Evolutionary conservation across 2,113 vertebrate species (phyloP), one percentile per base, ranked within the genome.

Genomic region (Peromyscus polionotus): DNA sequence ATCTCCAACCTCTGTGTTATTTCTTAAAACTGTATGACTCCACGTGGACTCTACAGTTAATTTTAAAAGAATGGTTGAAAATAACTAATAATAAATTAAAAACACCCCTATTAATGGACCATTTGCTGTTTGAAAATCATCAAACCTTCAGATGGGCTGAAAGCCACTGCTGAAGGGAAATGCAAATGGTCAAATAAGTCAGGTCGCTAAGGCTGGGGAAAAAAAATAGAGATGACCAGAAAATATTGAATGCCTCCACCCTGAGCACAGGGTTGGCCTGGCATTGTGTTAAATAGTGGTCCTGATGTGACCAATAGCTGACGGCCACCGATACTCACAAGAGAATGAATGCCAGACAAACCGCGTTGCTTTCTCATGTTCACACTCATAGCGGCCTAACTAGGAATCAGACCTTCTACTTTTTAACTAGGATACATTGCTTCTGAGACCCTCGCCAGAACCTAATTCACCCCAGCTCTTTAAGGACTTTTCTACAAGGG

Each of bases 21-120:
- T 92, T 94, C 54, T 88, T 91, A 94, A 22, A 86, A 31, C 5
- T 65, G 12, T 61, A 70, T 42, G 6, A 24, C 31, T 87, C 8
- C 33, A 45, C 51, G 4, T 59, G 48, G 48, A 81, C 63, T 84
- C 57, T 94, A 28, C 42, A 91, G 59, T 68, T 77, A 95, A 93
- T 85, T 94, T 16, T 22, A 36, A 90, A 90, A 93, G 7, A 7
- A 72, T 76, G 5, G 36, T 33, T 87, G 86, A 94, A 84, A 97
- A 73, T 67, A 86, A 61, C n/a, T 36, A 51, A 80, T 79, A 17
- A 33, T 22, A 57, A 80, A 92, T 19, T 42, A 91, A 89, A 6
- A 80, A 67, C 65, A 68, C 3, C 70, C 54, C 33, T 91, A 67
- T 89, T 67, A 95, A 89, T 70, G 31, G 31, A 51, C 59, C 54